A percentile compares a stretch with the other conserved stretches of the same genome.
These are phyloP conservation scores for Drosophila lacteicornis DNA, from an alignment of 1,140 invertebrate species.

Conservation along the genomic window DNA sequence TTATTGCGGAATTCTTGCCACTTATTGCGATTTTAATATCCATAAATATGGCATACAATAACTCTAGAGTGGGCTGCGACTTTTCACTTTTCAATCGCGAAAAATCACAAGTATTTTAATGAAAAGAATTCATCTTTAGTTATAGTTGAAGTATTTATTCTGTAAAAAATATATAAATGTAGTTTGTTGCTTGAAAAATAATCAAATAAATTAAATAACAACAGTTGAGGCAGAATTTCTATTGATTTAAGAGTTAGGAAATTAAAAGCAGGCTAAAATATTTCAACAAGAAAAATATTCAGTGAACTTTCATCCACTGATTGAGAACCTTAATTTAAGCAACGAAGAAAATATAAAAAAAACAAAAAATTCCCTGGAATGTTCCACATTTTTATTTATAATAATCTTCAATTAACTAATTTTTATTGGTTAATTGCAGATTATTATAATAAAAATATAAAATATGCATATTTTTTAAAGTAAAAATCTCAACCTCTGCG, in stretches of 20 bases:
- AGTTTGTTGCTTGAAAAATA: background rate
- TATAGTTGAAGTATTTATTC: background rate
- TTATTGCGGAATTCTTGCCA: conserved; percentile 65
- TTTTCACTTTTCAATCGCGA: background rate
- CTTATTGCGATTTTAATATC: conserved; percentile 50
- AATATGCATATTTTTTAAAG: too few species aligned
- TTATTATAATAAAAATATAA: too few species aligned
- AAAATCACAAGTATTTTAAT: background rate
- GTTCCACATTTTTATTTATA: too few species aligned
- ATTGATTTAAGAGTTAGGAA: background rate
- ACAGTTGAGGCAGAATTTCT: background rate
- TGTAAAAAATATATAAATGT: background rate
- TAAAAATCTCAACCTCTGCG: background rate
- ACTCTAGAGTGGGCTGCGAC: background rate
- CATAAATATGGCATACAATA: conserved; percentile 20
- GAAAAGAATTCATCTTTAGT: background rate
- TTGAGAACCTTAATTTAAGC: too few species aligned
- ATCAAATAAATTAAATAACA: background rate
- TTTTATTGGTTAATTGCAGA: too few species aligned
- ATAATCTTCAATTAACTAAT: too few species aligned
- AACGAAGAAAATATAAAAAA: too few species aligned
- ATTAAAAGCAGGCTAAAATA: background rate
- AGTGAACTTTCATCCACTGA: too few species aligned
- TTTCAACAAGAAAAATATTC: too few species aligned
- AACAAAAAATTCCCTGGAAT: too few species aligned